A percentile compares a stretch with the other conserved stretches of the same genome.
phyloP scores from a whole-genome alignment of 2,888 invertebrate species.

The Apodemia hepburni region DNA sequence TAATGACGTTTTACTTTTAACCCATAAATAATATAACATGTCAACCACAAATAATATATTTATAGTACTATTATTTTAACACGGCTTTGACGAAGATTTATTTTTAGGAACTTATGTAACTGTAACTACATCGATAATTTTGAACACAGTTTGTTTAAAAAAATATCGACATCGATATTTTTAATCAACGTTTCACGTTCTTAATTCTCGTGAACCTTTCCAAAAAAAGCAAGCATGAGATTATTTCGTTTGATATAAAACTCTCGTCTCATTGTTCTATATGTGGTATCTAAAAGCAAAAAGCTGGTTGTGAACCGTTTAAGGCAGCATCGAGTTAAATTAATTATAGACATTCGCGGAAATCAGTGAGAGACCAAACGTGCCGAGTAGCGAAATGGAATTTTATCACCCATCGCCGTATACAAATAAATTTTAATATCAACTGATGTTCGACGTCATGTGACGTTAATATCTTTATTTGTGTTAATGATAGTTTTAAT shows the following conservation, averaged over 20 bases:
- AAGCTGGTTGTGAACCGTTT: slow-evolving; percentile 40
- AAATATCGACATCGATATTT: too few species aligned
- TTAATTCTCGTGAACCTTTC: too few species aligned
- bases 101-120: too few species aligned
- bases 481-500: slow-evolving; percentile 1
- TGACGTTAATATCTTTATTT: slow-evolving; percentile 40
- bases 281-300: slow-evolving; percentile 69
- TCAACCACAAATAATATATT: too few species aligned
- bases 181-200: too few species aligned
- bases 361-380: slow-evolving; percentile 58
- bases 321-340: slow-evolving; percentile 57
- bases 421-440: slow-evolving; percentile 54
- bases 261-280: slow-evolving; percentile 61
- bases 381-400: slow-evolving; percentile 47
- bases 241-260: slow-evolving; percentile 62
- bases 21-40: too few species aligned
- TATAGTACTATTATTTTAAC: too few species aligned
- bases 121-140: too few species aligned
- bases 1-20: too few species aligned
- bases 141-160: too few species aligned
- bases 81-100: too few species aligned
- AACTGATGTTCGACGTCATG: slow-evolving; percentile 28
- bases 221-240: slow-evolving; percentile 49
- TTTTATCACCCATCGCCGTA: slow-evolving; percentile 60
- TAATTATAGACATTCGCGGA: slow-evolving; percentile 71